phyloP scores from a whole-genome alignment of 2,888 invertebrate genomes.

The Xestia sexstrigata region DNA sequence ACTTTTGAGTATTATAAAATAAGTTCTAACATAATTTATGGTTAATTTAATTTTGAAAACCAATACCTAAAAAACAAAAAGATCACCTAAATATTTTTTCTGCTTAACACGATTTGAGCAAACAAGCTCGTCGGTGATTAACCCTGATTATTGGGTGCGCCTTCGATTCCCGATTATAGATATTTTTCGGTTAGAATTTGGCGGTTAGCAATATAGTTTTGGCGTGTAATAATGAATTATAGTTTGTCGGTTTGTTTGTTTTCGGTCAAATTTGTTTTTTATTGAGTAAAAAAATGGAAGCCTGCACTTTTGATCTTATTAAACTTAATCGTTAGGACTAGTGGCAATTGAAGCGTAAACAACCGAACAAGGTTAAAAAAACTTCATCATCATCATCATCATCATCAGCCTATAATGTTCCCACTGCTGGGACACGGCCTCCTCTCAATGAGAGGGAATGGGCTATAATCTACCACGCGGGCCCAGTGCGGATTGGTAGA shows the following conservation, averaged over 20 bases:
- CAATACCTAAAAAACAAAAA: conserved; percentile 5
- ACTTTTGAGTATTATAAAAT: neutral
- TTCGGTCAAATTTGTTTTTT: conserved; percentile 62
- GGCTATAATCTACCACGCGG: no score
- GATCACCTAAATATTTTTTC: conserved; percentile 23
- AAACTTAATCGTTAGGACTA: neutral
- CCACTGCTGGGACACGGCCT: no score
- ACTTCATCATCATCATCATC: no score
- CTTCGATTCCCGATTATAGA: conserved; percentile 87
- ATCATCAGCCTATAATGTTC: no score
- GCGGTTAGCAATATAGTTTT: conserved; percentile 79
- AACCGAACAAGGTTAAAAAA: neutral
- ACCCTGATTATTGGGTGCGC: conserved; percentile 84
- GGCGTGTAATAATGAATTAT: conserved; percentile 86
- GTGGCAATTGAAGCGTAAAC: neutral
- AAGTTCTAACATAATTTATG: neutral
- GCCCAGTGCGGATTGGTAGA: no score
- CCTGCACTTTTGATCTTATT: conserved; percentile 4
- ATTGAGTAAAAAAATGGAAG: neutral
- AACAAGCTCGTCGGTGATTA: conserved; percentile 82
- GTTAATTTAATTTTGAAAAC: conserved; percentile 8
- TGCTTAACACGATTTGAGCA: conserved; percentile 72
- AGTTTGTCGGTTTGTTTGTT: conserved; percentile 77
- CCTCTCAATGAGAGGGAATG: no score
- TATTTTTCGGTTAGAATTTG: conserved; percentile 83